Evolutionary conservation across 1,140 invertebrate genomes (phyloP).

Genomic region (Anoplophora glabripennis): DNA sequence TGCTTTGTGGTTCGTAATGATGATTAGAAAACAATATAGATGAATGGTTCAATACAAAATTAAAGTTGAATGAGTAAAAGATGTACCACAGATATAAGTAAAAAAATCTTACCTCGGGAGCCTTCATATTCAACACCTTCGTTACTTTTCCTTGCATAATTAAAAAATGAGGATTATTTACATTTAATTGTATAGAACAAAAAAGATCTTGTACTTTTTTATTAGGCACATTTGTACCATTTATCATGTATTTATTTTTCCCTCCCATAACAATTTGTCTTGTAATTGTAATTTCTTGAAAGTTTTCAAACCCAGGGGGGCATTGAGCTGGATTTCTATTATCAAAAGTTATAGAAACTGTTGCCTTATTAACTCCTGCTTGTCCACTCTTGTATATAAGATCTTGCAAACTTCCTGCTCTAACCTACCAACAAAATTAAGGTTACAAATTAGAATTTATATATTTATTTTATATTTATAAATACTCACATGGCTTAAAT

Average conservation of each 20-base stretch:
- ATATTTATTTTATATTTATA: conserved; percentile 4
- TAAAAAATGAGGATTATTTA: conserved; percentile 99
- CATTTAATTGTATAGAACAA: conserved; percentile 94
- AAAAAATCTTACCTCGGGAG: conserved; percentile 71
- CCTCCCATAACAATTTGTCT: conserved; percentile 79
- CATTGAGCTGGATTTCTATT: conserved; percentile 80
- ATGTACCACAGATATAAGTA: conserved; percentile 9
- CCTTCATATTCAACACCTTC: conserved; percentile 99
- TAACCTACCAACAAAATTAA: conserved; percentile 62
- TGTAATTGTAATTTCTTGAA: conserved; percentile 90
- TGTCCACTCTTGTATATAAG: conserved; percentile 97
- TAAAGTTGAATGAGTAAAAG: conserved; percentile 14
- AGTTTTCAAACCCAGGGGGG: conserved; percentile 90
- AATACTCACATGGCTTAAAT: conserved; percentile 80
- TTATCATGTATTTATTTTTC: conserved; percentile 94
- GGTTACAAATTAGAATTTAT: conserved; percentile 9
- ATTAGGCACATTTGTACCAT: conserved; percentile 87
- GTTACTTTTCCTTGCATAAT: conserved; percentile 99
- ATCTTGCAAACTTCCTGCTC: conserved; percentile 87
- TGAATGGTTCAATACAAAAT: too few species aligned
- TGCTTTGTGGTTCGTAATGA: not conserved
- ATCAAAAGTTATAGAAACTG: conserved; percentile 95
- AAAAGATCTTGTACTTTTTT: conserved; percentile 92
- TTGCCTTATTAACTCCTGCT: conserved; percentile 93
- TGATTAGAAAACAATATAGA: not conserved